These are phyloP conservation scores for Coracopsis vasa DNA, from an alignment of 2,113 vertebrate genomes.

Conservation along the genomic window DNA sequence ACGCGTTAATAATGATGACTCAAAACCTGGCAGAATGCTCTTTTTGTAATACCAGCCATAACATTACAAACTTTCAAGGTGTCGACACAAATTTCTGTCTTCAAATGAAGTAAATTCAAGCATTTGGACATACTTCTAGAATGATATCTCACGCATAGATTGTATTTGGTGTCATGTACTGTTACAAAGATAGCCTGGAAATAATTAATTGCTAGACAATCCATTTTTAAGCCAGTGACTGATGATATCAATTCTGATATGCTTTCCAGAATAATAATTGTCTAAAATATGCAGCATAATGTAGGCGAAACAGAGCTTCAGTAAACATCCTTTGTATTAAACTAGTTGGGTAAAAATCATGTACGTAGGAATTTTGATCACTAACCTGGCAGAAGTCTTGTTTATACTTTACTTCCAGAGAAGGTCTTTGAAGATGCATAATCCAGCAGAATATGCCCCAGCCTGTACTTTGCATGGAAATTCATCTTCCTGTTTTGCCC, in stretches of 20 bases:
- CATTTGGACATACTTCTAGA: background rate
- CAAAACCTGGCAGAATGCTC: background rate
- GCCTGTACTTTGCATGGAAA: background rate
- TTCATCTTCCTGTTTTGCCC: background rate
- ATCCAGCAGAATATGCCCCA: background rate
- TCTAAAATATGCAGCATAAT: background rate
- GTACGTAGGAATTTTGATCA: background rate
- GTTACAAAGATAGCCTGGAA: background rate
- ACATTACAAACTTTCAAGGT: background rate
- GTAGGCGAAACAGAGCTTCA: background rate
- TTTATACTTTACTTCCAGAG: background rate
- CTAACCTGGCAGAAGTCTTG: background rate
- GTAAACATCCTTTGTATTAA: background rate
- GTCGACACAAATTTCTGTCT: background rate
- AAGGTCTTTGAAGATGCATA: background rate
- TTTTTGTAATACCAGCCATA: background rate
- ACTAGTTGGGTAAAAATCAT: background rate
- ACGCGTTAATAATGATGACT: constrained; percentile 15
- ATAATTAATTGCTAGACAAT: background rate
- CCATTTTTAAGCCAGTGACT: background rate
- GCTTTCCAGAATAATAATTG: background rate
- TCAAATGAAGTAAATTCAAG: background rate
- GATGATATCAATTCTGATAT: background rate
- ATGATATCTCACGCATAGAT: background rate
- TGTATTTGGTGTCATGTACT: background rate